phyloP scores from a whole-genome alignment of 2,888 invertebrate species.

The Pharmacophagus antenor region DNA sequence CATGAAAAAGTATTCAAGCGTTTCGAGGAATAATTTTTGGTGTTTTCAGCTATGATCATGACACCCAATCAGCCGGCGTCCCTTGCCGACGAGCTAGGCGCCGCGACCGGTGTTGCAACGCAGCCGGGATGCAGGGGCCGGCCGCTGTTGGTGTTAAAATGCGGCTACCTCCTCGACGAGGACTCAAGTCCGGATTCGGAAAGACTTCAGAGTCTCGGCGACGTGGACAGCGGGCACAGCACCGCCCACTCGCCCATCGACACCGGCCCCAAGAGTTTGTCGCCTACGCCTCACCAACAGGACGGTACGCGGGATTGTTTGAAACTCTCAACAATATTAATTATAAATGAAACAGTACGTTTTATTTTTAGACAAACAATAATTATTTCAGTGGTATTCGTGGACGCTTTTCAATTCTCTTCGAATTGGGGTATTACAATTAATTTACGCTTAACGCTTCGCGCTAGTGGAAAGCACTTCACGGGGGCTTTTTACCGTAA shows the following conservation, averaged over 20 bases:
- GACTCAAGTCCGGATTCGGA: conserved; percentile 94
- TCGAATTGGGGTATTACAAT: conserved; percentile 30
- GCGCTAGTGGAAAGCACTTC: conserved; percentile 17
- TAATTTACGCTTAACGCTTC: conserved; percentile 17
- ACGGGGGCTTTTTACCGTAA: neutral
- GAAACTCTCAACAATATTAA: conserved; percentile 4
- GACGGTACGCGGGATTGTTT: conserved; percentile 52
- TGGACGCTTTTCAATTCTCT: conserved; percentile 31
- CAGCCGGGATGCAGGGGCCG: conserved; percentile 68
- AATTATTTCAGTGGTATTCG: conserved; percentile 32
- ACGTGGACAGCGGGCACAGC: conserved; percentile 94
- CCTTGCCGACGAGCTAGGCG: conserved; percentile 85
- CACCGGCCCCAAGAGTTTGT: conserved; percentile 91
- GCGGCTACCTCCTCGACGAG: conserved; percentile 87
- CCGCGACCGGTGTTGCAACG: conserved; percentile 61
- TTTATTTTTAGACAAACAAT: conserved; percentile 22
- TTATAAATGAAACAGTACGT: conserved; percentile 9
- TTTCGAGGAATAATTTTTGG: too few species aligned
- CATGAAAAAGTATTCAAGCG: too few species aligned
- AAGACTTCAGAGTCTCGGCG: conserved; percentile 85
- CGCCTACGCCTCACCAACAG: conserved; percentile 84
- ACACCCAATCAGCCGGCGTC: conserved; percentile 83
- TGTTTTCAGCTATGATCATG: conserved; percentile 83
- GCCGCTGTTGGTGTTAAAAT: conserved; percentile 86
- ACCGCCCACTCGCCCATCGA: conserved; percentile 94